Base-by-base conservation (phyloP, 2,113 vertebrate genomes). In the Myrmophylax atrothorax region DNA sequence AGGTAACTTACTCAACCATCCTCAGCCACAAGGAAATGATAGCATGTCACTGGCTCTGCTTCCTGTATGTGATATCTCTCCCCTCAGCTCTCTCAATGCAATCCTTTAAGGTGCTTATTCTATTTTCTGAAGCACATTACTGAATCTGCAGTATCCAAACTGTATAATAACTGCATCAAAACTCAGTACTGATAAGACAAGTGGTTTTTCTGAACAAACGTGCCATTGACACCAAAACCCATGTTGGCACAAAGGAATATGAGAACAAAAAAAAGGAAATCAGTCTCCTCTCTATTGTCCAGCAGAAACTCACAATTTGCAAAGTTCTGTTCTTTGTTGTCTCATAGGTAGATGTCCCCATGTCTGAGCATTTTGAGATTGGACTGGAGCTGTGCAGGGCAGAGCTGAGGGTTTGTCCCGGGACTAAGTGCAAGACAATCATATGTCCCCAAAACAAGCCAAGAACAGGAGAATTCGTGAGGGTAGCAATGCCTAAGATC, bases 341-440 rank as follows among this genome's bases (percentile, higher is more conserved):
- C n/a, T 59, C 2, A 0, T 26, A 35, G 63, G 10, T 4, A 69
- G 38, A 72, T 9, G 18, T 62, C 25, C 33, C 24, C 13, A 9
- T 1, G 0, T 69, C 23, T 5, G 1, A 84, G 10, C 7, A 40
- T 7, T 10, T 23, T 18, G 15, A 13, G 6, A 11, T 7, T 31
- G 19, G n/a, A 58, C 37, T 67, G 17, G 11, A 68, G 9, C 5
- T 60, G 7, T 7, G n/a, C 31, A 55, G 38, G 9, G 18, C 14
- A 58, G 44, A 38, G 22, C 28, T 31, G 24, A 81, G 23, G 5
- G 12, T 55, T 83, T 76, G 23, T 66, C 23, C 28, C 46, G 68
- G 9, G 8, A 16, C 50, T 47, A 28, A 15, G 8, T 2, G 1
- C 7, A 25, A 77, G 18, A 44, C 0, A 0, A 49, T 13, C 8